Percentiles rank a stretch among this genome's conserved stretches.
Conservation (phyloP, 2,113 vertebrate species). For the Megatriorchis doriae region DNA sequence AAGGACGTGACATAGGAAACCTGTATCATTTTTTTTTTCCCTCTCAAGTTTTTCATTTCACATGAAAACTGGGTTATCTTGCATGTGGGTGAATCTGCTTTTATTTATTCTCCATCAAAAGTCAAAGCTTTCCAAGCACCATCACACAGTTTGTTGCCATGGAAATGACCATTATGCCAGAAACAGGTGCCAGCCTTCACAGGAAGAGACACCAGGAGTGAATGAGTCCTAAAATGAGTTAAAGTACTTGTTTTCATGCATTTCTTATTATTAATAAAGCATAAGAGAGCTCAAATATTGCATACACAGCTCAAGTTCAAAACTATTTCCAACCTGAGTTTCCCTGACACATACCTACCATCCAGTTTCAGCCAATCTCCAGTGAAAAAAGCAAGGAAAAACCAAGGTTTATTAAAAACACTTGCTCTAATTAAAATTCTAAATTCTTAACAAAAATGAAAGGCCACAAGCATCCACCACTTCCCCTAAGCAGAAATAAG, state of each 20-base stretch:
- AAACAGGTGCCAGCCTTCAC: background rate
- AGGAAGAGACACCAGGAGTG: background rate
- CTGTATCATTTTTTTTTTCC: background rate
- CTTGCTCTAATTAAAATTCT: background rate
- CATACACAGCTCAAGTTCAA: background rate
- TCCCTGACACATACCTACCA: background rate
- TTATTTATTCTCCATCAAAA: conserved; percentile 24
- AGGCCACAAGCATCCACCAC: background rate
- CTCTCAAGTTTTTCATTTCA: background rate
- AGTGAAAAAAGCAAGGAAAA: background rate
- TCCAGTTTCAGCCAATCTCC: background rate
- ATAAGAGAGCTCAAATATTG: background rate
- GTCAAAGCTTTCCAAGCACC: conserved; percentile 3
- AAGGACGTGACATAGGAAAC: background rate
- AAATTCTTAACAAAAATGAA: background rate
- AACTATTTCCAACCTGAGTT: background rate
- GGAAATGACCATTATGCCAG: conserved; percentile 17
- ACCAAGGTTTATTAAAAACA: background rate
- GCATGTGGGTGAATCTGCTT: conserved; percentile 4
- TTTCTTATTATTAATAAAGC: background rate
- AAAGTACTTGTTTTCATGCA: background rate
- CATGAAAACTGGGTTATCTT: background rate
- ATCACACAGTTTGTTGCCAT: conserved; percentile 33
- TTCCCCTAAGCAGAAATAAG: background rate
- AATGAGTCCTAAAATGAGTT: background rate